Evolutionary conservation across 2,113 vertebrate species (phyloP), one percentile per base, ranked within the genome.

Genomic region (Delphinus delphis): DNA sequence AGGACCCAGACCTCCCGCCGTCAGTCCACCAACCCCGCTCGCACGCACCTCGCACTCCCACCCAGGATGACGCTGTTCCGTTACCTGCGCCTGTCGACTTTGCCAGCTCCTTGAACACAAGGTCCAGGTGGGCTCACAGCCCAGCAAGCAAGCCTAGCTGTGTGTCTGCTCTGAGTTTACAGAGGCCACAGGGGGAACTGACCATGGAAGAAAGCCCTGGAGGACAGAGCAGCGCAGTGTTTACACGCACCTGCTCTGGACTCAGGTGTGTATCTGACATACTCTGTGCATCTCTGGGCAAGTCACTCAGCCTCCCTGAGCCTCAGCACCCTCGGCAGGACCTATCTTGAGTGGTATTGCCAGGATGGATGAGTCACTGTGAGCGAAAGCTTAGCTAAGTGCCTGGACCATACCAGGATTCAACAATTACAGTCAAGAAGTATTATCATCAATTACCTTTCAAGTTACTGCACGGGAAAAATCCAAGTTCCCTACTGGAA

Each of bases 21-120:
- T 36, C 0, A 0, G 36, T 11, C 63, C 36, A 4, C 36, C 36
- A 47, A 4, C 14, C 36, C 41, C 3, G 4, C 23, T 7, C 21
- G 4, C 25, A 20, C 11, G 81, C 70, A 21, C 70, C n/a, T 6
- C 0, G 0, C 10, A 17, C 76, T 86, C 71, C 20, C 82, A 67
- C 60, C n/a, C 44, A 44, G 70, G 70, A 28, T 31, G 26, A 15
- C 31, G 2, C 17, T 21, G 21, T 62, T 82, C 77, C n/a, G 65
- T 23, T 20, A 33, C n/a, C 58, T 50, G 18, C 6, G 11, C 44
- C 23, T 5, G 4, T 25, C 25, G 0, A 6, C 74, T 11, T 60
- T 28, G 10, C 58, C 44, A 14, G 58, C 23, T 65, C 71, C 62
- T 44, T 26, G 36, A 81, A 44, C 36, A 81, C 50, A 81, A 44